Base-by-base conservation (phyloP, 35 echinoderm and acorn worm species). In the Apostichopus californicus region DNA sequence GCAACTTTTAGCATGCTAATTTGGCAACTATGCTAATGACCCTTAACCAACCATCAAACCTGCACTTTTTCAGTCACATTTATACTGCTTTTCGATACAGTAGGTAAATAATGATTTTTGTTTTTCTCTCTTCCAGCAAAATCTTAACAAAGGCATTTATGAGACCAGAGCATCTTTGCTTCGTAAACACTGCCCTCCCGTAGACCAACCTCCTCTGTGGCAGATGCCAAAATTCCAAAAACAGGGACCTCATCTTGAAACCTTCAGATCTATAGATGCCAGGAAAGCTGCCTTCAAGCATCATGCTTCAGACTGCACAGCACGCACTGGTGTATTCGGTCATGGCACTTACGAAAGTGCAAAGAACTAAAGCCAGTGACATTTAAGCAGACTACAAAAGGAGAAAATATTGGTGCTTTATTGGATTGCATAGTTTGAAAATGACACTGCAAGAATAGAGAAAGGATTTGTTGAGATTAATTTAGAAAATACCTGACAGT, bases 341-440 rank as follows among this genome's bases (percentile, higher is more conserved):
- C 97, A 99, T 92, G 97, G 97, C 77, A 95, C 92, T 26, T 99
- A 99, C 70, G 97, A 99, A 90, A 87, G 95, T 89, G 95, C 97
- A 6, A 99, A 96, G 60, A 94, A 89, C 87, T 98, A 94, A 94
- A 24, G 17, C 20, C 8, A 78, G 34, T 78, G 77, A 78, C 77
- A 78, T 46, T 78, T 46, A 46, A 46, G 34, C 34, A 0, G 34
- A 46, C 34, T 46, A 46, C 34, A 3, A 46, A 46, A 46, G 34
- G 34, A 5, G 21, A 75, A 75, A 14, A 75, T 46, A 46, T 61
- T 61, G 58, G 58, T 61, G 58, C 58, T 61, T 61, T 46, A 46
- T 46, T 46, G 8, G 58, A 61, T 61, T 61, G 58, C 58, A 61
- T 61, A 61, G 58, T 61, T 61, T 61, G 58, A 61, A 1, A 61